Conservation (phyloP, 2,888 invertebrate genomes). For the Uropetala carovei region DNA sequence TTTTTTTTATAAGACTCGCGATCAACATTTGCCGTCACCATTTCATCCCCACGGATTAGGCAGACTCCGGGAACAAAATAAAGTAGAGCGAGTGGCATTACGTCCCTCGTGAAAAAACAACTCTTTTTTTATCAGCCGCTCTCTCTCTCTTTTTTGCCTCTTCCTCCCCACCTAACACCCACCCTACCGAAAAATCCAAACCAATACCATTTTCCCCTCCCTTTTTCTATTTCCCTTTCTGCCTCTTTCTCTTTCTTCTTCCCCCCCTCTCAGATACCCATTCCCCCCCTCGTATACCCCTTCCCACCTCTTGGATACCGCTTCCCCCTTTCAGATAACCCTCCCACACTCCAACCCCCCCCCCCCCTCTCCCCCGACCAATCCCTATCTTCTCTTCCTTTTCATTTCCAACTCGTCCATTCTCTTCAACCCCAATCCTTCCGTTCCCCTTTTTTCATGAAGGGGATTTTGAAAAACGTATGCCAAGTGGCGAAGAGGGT, state of each 20-base stretch:
- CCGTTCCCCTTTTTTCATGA: neutral
- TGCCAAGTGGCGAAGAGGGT: neutral
- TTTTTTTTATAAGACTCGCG: constrained; percentile 2
- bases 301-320: neutral
- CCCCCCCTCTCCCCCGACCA: neutral
- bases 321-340: neutral
- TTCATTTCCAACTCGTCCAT: constrained; percentile 28
- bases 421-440: constrained; percentile 26
- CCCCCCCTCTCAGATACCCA: neutral
- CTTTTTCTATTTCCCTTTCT: neutral
- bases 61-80: neutral
- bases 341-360: neutral
- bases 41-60: constrained; percentile 20
- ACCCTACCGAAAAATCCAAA: neutral
- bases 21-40: constrained; percentile 2
- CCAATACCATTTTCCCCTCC: neutral
- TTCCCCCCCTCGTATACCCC: neutral
- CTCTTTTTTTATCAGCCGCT: neutral
- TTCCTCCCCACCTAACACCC: neutral
- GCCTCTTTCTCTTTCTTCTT: neutral
- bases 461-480: neutral
- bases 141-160: neutral
- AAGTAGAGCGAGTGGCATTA: constrained; percentile 24
- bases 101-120: constrained; percentile 19
- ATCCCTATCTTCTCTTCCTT: neutral